phyloP scores from a whole-genome alignment of 92 coral and sea anemone species.

The Parazoanthus darwini region DNA sequence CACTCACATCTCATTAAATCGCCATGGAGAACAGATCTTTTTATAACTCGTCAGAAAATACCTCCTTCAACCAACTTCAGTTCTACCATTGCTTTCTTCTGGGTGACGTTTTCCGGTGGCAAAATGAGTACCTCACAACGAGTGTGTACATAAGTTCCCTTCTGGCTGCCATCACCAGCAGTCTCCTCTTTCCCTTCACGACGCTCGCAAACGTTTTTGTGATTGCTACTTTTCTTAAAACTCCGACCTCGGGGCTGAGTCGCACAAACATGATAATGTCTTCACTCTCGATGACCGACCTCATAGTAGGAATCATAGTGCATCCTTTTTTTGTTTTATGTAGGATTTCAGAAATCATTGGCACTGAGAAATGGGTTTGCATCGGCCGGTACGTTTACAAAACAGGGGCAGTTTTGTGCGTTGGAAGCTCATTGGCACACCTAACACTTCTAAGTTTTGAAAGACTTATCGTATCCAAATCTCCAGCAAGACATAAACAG shows the following conservation, averaged over 20 bases:
- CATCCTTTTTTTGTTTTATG: neutral
- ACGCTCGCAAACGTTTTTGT: neutral
- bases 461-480: neutral
- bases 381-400: conserved; percentile 17
- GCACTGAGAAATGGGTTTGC: neutral
- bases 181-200: neutral
- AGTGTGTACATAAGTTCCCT: neutral
- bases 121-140: neutral
- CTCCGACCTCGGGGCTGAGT: neutral
- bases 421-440: conserved; percentile 3
- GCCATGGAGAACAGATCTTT: neutral
- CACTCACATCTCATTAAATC: too few relatives aligned
- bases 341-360: conserved; percentile 2
- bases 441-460: conserved; percentile 1
- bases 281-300: conserved; percentile 6
- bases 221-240: neutral
- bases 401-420: neutral
- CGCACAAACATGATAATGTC: neutral
- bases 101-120: conserved; percentile 9
- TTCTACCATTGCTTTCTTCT: neutral
- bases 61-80: neutral
- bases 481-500: neutral
- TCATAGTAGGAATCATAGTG: neutral
- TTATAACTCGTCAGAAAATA: neutral
- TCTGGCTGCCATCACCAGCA: neutral